Base-by-base conservation (phyloP, 2,113 vertebrate genomes). In the Blennius ocellaris region DNA sequence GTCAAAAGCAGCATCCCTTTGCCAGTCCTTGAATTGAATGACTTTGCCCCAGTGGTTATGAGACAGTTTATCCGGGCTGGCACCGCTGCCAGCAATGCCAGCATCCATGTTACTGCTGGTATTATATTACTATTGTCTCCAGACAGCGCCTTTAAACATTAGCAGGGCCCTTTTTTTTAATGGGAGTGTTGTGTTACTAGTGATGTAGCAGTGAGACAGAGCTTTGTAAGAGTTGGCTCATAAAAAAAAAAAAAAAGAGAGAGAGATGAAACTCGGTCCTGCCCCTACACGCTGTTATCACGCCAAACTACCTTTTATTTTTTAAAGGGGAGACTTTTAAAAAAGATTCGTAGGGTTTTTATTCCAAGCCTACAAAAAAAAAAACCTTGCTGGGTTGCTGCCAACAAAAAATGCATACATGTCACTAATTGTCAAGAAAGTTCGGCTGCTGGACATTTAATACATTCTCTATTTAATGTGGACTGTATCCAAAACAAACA, bases 401-500 rank as follows among this genome's bases (percentile, higher is more conserved):
- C 89, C 91, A 93, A 88, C n/a, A 80, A 69, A 73, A 89, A 89
- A 91, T 92, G 85, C 78, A 50, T 81, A 61, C 72, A 58, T 93
- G 91, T 91, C 89, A 92, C 78, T 89, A 88, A 93, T 90, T 91
- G 88, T 92, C 88, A 86, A 81, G 72, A 82, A 82, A 82, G 69
- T 60, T 76, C 74, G 79, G 84, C 90, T 81, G 83, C 68, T 84
- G 82, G 83, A 87, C 83, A 80, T 69, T n/a, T n/a, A n/a, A n/a
- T n/a, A n/a, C n/a, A n/a, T n/a, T n/a, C 70, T 83, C 87, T 87
- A 78, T 90, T 90, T 85, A 84, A 89, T 91, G 83, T 47, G 51
- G 80, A 73, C 65, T 82, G 90, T 91, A 87, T 93, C 91, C 91
- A 94, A 94, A 92, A 84, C 90, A 93, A 94, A 94, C 89, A 90